Evolutionary conservation across 2,888 invertebrate species (phyloP), one percentile per base, ranked within the genome.

Genomic region (Mythimna albipuncta): DNA sequence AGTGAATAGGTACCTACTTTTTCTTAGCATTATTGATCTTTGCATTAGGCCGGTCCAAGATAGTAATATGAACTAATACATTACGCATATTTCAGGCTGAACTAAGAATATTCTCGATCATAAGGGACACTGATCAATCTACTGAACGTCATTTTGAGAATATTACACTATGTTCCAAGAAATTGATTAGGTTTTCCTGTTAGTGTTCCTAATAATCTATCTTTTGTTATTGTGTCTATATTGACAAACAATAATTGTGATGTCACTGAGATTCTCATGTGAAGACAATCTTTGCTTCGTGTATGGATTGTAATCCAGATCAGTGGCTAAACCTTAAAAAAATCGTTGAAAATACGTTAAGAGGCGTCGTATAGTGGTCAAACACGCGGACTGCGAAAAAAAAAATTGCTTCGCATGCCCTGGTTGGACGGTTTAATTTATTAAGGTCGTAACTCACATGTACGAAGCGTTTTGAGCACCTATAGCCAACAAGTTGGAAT

Each of bases 161-260:
- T 61, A n/a, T 32, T 52, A 11, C 16, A 55, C 3, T 11, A 26
- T 64, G 16, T 64, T 72, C 62, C 44, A n/a, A 54, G 65, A 63
- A 72, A 38, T 7, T 52, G 9, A 13, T 32, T 10, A 13, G 41
- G 38, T 64, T 69, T 79, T 79, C 61, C 72, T 65, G 73, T 79
- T 65, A 55, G 19, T 38, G 55, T 79, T 77, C 26, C 47, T 44
- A 50, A 65, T 61, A 57, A 65, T 52, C n/a, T 35, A 19, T 16
- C 11, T 41, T 57, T 59, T 63, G 41, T 54, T 50, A 32, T 35
- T 41, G n/a, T 59, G 58, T 32, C 21, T 59, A 41, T 59, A 64
- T 35, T 62, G 10, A 62, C 64, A n/a, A 54, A 54, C 58, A 52
- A 13, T 19, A 21, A 19, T 35, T 63, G 9, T 16, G 41, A 58